Base-by-base conservation (phyloP, 35 echinoderm and acorn worm species). In the Lytechinus variegatus region DNA sequence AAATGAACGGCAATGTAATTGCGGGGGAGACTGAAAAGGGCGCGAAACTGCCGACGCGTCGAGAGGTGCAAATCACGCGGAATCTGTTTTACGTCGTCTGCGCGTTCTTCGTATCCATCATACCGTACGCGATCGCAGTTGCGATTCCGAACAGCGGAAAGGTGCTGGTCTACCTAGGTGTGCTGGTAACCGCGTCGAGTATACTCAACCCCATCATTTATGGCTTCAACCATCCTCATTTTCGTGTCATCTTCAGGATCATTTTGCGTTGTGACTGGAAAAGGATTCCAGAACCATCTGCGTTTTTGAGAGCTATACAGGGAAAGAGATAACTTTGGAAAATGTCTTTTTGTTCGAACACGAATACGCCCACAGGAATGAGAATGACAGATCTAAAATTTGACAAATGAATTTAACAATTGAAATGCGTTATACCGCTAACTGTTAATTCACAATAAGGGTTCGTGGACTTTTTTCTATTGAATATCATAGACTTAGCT, bases 31-130 rank as follows among this genome's bases (percentile, higher is more conserved):
- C 10, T 6, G 92, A 6, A 28, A 93, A 54, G 5, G 54, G 54
- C 52, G 54, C 10, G 52, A 93, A 93, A 57, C n/a, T 93, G 10
- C 92, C 92, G 4, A 16, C 92, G 10, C 28, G 53, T 7, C 10
- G 92, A 93, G 92, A 96, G 29, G 52, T 96, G 9, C n/a, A 96
- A 54, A 94, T 96, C 52, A 96, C 96, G 5, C 87, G 94, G 53
- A 96, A 94, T 72, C 94, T 96, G 19, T 96, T 96, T 86, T 89
- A 95, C 55, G 87, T 94, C 24, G 94, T 96, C 27, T 96, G 96
- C 44, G 96, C 54, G 11, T 96, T 96, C 53, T 96, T 96, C 94
- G 58, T 96, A 13, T 96, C 94, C 28, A 95, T 96, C 21, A 95
- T 94, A 9, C 96, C 96, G 3, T 96, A 96, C 58, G 55, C 94